A percentile compares a stretch with the other conserved stretches of the same genome.
Evolutionary conservation across 2,113 vertebrate genomes (phyloP).

Genomic region (Phrynosoma blainvillii): DNA sequence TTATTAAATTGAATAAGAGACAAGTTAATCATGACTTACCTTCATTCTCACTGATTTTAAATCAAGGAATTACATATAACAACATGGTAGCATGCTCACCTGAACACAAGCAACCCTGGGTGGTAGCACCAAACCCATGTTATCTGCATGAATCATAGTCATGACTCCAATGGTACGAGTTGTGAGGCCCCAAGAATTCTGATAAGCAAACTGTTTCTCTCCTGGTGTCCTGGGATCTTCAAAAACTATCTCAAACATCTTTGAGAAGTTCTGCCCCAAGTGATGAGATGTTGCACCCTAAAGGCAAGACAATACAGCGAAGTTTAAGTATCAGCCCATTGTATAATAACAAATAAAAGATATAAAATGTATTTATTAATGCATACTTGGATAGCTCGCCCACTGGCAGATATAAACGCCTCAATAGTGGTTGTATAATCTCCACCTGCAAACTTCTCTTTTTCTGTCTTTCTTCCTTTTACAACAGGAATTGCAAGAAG

Average conservation of each 20-base stretch:
- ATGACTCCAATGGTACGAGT: conserved; percentile 97
- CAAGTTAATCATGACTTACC: not conserved
- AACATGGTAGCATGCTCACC: conserved; percentile 72
- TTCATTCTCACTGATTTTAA: not conserved
- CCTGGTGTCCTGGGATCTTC: conserved; percentile 94
- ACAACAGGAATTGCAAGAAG: conserved; percentile 97
- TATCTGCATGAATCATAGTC: conserved; percentile 98
- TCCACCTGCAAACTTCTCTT: conserved; percentile 97
- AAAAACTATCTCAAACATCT: conserved; percentile 96
- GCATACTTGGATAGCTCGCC: conserved; percentile 94
- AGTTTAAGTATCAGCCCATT: not conserved
- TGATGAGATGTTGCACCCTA: conserved; percentile 97
- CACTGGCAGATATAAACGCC: conserved; percentile 94
- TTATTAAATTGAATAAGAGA: not conserved
- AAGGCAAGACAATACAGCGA: conserved; percentile 21
- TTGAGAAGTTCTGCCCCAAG: conserved; percentile 97
- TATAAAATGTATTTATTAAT: not conserved
- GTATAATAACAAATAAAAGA: not conserved
- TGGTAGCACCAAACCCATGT: conserved; percentile 93
- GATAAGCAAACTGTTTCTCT: conserved; percentile 94
- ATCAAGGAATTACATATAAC: no score
- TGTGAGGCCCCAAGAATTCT: conserved; percentile 97
- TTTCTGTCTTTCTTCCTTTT: conserved; percentile 95
- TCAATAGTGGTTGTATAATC: conserved; percentile 97
- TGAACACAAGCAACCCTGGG: conserved; percentile 93